Base-by-base conservation (phyloP, 2,797 vertebrate genomes). In the Pantherophis vulpinus region DNA sequence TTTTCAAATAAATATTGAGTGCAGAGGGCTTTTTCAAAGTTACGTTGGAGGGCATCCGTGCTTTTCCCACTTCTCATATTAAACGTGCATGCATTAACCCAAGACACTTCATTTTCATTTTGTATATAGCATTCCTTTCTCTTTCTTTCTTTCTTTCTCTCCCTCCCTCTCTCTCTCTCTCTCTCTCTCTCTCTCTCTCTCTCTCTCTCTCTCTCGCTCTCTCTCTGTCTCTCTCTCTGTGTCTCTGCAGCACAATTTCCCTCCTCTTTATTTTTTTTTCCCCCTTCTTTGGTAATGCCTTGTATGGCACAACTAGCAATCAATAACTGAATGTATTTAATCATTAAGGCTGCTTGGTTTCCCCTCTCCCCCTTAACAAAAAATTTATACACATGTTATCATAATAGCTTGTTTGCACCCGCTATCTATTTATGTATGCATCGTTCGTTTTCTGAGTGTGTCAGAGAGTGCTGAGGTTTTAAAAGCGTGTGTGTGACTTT, bases 301-400 rank as follows among this genome's bases (percentile, higher is more conserved):
- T 92, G 88, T 93, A 94, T 92, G 97, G 97, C 96, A 97, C 97
- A 96, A 94, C 97, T 97, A 98, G 97, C 97, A 97, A 97, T 95
- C 97, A 97, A 97, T 98, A 97, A 97, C 97, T 97, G 97, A 98
- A 98, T 98, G 98, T 98, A 98, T 97, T 97, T 98, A 97, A 97
- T 97, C 97, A 97, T 97, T 97, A 97, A 94, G 94, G 97, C 97
- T 97, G 97, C 96, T 97, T 98, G 96, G 97, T 29, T 55, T n/a
- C 42, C 58, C 56, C 20, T 51, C 12, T 51, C 12, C 42, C 55
- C 97, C 97, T 97, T 98, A 98, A 98, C 97, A 95, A 95, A 51
- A 97, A 96, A 95, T 97, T 91, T 96, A 96, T 98, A 96, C 97
- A 96, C 97, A 96, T 92, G 95, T 98, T 98, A 89, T 97, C 97